Percentiles rank a stretch among this genome's conserved stretches.
Evolutionary conservation across 2,888 invertebrate genomes (phyloP).

Genomic region (Euphydryas editha): DNA sequence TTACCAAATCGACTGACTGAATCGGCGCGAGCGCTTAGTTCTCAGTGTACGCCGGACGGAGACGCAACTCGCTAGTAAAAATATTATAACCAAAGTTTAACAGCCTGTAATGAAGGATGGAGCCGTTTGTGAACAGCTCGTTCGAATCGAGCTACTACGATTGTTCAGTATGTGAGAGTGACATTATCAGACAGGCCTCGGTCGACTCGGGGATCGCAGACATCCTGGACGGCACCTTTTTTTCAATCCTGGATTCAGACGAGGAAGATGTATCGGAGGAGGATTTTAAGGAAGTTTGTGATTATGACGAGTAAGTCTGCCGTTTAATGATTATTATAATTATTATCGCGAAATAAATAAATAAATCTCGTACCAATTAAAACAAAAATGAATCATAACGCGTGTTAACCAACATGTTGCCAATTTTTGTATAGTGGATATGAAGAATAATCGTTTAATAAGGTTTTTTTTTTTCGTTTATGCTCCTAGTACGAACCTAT

Average conservation of each 20-base stretch:
- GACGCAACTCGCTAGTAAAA: slow-evolving; percentile 11
- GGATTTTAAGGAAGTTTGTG: slow-evolving; percentile 47
- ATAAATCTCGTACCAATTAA: too few relatives aligned
- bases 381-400: too few relatives aligned
- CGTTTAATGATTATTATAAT: neutral
- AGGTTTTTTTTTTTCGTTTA: too few relatives aligned
- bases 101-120: slow-evolving; percentile 37
- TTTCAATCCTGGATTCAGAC: slow-evolving; percentile 50
- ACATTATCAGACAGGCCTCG: slow-evolving; percentile 51
- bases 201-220: slow-evolving; percentile 60
- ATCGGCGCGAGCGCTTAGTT: slow-evolving; percentile 20
- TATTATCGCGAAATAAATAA: too few relatives aligned
- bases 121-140: slow-evolving; percentile 50
- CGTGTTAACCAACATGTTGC: too few relatives aligned
- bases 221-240: slow-evolving; percentile 33
- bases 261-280: slow-evolving; percentile 59
- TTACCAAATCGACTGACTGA: slow-evolving; percentile 6
- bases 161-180: slow-evolving; percentile 31
- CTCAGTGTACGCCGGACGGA: slow-evolving; percentile 16
- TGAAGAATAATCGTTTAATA: too few relatives aligned
- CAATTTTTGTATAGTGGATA: too few relatives aligned
- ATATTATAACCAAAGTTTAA: slow-evolving; percentile 17
- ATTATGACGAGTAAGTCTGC: slow-evolving; percentile 55
- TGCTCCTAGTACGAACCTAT: too few relatives aligned
- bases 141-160: slow-evolving; percentile 50